Evolutionary conservation across 2,888 invertebrate species (phyloP), one percentile per base, ranked within the genome.

Genomic region (Acrobeloides nanus): DNA sequence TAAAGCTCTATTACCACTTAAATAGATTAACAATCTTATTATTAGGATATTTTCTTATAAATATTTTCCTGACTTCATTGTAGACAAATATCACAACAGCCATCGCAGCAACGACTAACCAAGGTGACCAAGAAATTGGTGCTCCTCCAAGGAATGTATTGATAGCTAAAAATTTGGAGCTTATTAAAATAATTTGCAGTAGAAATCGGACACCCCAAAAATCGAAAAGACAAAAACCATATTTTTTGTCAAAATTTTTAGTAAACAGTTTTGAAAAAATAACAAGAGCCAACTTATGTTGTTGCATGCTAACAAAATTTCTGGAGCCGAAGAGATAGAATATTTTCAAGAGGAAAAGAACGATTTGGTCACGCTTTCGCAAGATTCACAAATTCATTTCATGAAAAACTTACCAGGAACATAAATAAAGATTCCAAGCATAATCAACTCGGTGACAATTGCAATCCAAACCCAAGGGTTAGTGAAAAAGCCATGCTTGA

Each of bases 51-150:
- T 35, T 15, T 24, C 61, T 48, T 15, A 61, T 51, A 34, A 38
- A 53, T 29, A 33, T 53, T 27, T 61, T 61, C 27, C 61, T 39
- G 12, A 49, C 25, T 39, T 61, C 61, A 39, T 61, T 61, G 46
- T 51, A 59, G 34, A 31, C 24, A 33, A 53, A 38, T n/a, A 55
- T 50, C 35, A 61, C 43, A n/a, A 61, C 43, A 23, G 59, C 61
- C 12, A 58, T 45, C 12, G 23, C 44, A 15, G 55, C 61, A 27
- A 58, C 57, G 17, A 55, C 52, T 10, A 39, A 41, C 58, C 61
- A 60, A 23, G 48, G 53, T 29, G 48, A 39, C 48, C 57, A 61
- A 17, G 58, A 53, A 23, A 51, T 44, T 3, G 61, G 48, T 15
- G 53, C 55, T 3, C 59, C 59, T 18, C 59, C 59, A 17, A 59